Evolutionary conservation across 2,797 vertebrate genomes (phyloP), one percentile per base, ranked within the genome.

Genomic region (Micropoecilia bifurca): DNA sequence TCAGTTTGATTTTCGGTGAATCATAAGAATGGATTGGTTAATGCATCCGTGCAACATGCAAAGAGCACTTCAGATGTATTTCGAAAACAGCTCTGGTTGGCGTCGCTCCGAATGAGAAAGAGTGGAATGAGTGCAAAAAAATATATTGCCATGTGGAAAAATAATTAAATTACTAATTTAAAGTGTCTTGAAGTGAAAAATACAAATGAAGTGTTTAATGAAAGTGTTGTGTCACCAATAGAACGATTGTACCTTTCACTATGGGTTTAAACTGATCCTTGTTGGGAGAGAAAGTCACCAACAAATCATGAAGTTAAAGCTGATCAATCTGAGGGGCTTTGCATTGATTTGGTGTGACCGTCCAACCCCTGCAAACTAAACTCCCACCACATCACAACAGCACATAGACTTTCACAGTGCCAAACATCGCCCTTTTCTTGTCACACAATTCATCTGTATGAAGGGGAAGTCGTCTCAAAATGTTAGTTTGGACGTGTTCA

Each of bases 1-100:
- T 87, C 71, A 71, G 50, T 81, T 78, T 87, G 77, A 85, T 83
- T 82, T 46, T 69, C 4, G 22, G 77, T 91, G 85, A 93, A 85
- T 89, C 88, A 90, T 80, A 73, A 53, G 36, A 83, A 81, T 71
- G 81, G 79, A 88, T 71, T 74, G 80, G 79, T 79, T 87, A 79
- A 82, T 79, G 84, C 89, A 87, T 90, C 81, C 87, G 83, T 79
- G 61, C 45, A 16, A 33, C 79, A 63, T 2, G 22, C 55, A 75
- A 75, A 83, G 71, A 88, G 63, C 33, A 47, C 53, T 46, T 46
- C 13, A 14, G 39, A 71, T 30, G 1, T 73, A 77, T 87, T 85
- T 61, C 18, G 76, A 85, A 45, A 87, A 77, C 61, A 57, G 47
- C 69, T 68, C 68, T 25, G 72, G 63, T 33, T 6, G 30, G 33